A percentile compares a stretch with the other conserved stretches of the same genome.
phyloP scores from a whole-genome alignment of 2,113 vertebrate species.

The Malurus cyaneus region DNA sequence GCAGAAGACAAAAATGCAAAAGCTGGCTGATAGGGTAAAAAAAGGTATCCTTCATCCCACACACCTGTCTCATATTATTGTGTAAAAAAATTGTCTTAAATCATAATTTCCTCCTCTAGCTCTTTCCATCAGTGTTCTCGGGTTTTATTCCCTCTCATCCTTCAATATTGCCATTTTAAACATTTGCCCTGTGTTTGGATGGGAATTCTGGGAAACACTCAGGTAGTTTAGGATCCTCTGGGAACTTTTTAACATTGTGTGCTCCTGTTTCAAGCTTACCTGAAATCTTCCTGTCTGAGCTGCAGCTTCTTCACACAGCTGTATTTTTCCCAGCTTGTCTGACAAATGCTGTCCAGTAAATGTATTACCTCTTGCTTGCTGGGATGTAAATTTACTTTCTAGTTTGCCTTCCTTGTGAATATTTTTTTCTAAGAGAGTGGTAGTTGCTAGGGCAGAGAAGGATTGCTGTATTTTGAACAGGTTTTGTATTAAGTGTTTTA shows the following conservation, averaged over 20 bases:
- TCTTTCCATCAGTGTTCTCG: background rate
- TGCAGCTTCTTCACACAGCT: background rate
- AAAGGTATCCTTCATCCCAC: background rate
- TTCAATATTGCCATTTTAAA: background rate
- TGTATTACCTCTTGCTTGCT: background rate
- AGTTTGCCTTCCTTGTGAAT: background rate
- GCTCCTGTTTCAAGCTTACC: background rate
- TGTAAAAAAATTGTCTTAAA: background rate
- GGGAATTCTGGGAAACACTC: background rate
- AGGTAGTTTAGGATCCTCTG: background rate
- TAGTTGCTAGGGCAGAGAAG: background rate
- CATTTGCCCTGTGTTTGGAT: background rate
- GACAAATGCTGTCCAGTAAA: background rate
- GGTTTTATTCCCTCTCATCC: background rate
- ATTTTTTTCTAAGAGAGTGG: background rate
- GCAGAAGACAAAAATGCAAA: background rate
- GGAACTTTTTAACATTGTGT: background rate
- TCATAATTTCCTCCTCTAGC: background rate
- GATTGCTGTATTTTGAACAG: background rate
- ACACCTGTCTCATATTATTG: rapidly evolving
- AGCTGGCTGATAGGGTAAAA: background rate
- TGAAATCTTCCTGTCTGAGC: background rate
- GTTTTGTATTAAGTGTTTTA: background rate
- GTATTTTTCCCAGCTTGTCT: background rate
- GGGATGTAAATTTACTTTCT: background rate